phyloP scores from a whole-genome alignment of 2,888 invertebrate species.

The Cephonodes hylas region DNA sequence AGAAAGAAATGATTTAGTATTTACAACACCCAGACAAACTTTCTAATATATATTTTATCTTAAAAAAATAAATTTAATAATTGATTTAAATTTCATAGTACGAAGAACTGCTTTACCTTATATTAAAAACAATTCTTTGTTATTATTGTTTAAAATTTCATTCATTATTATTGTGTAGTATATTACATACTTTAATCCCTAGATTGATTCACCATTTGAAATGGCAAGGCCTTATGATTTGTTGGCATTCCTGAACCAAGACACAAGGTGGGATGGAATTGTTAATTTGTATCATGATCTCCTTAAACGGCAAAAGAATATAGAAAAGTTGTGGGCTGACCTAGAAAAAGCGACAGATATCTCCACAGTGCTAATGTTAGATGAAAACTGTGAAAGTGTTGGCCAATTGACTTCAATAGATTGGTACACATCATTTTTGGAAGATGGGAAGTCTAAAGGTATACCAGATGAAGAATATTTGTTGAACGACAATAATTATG shows the following conservation, averaged over 20 bases:
- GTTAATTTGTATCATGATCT: conserved; percentile 84
- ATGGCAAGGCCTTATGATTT: conserved; percentile 87
- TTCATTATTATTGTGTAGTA: too few relatives aligned
- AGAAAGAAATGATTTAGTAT: too few relatives aligned
- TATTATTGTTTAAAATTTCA: too few relatives aligned
- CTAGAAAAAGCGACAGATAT: conserved; percentile 83
- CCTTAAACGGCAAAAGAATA: conserved; percentile 81
- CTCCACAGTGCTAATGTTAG: conserved; percentile 80
- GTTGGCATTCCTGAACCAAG: conserved; percentile 88
- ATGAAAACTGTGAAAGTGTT: conserved; percentile 84
- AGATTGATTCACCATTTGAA: conserved; percentile 88
- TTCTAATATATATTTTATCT: background rate
- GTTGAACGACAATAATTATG: conserved; percentile 39
- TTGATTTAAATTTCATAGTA: background rate
- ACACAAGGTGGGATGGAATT: conserved; percentile 83
- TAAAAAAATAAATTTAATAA: background rate
- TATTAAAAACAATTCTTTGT: too few relatives aligned
- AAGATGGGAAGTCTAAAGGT: conserved; percentile 77
- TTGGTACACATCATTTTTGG: conserved; percentile 83
- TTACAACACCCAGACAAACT: too few relatives aligned
- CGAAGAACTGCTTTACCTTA: too few relatives aligned
- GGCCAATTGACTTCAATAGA: conserved; percentile 85
- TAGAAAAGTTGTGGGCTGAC: conserved; percentile 82
- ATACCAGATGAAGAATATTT: conserved; percentile 56
- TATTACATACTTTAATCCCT: conserved; percentile 33